These are phyloP conservation scores for Eurypyga helias DNA, from an alignment of 2,113 vertebrate species.

Conservation along the genomic window DNA sequence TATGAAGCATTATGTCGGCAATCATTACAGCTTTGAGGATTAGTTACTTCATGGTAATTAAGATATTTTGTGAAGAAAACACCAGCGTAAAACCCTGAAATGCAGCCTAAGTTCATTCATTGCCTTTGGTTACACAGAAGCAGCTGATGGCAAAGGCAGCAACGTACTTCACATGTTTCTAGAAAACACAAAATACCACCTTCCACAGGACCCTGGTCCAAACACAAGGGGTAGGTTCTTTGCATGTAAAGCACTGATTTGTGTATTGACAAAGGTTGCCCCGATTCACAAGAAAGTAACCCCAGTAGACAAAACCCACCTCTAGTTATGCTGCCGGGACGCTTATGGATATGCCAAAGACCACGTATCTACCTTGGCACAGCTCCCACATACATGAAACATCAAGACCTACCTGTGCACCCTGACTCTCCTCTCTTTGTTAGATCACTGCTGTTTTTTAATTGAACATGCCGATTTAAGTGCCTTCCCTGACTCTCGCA, in stretches of 20 bases:
- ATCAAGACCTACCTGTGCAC: background rate
- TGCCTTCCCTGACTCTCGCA: background rate
- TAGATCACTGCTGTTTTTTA: background rate
- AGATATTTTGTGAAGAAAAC: background rate
- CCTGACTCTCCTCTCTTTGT: background rate
- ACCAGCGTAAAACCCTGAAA: background rate
- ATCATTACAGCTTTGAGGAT: background rate
- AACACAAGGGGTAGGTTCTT: background rate
- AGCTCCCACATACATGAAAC: background rate
- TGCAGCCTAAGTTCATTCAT: background rate
- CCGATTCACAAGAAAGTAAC: background rate
- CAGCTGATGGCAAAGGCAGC: background rate
- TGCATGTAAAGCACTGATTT: background rate
- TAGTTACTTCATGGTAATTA: slow-evolving; percentile 15
- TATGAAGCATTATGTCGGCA: background rate
- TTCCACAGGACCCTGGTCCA: background rate
- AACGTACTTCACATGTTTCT: background rate
- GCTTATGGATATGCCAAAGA: background rate
- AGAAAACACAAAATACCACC: background rate
- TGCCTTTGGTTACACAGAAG: background rate
- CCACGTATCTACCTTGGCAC: background rate
- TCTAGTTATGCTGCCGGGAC: background rate
- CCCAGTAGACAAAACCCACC: background rate
- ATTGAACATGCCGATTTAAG: background rate
- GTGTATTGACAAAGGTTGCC: background rate